Evolutionary conservation across 2,888 invertebrate species (phyloP).

Genomic region (Leptinotarsa haldemani): DNA sequence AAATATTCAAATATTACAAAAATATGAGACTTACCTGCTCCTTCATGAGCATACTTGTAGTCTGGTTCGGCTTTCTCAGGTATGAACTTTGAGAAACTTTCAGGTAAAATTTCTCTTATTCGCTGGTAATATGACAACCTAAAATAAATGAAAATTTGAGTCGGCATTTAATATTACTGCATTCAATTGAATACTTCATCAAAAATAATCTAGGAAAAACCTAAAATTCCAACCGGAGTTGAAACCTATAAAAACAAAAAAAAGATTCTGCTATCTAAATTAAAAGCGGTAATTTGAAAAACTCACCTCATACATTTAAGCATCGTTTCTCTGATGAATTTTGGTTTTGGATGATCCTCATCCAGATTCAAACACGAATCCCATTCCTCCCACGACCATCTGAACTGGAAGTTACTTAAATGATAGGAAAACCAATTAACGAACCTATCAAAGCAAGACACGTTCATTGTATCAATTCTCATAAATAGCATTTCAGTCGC

Average conservation of each 20-base stretch:
- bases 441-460: slow-evolving; percentile 95
- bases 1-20: background rate
- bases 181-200: too few relatives aligned
- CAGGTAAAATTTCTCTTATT: slow-evolving; percentile 92
- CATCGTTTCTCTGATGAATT: slow-evolving; percentile 93
- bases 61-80: slow-evolving; percentile 87
- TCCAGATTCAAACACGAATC: slow-evolving; percentile 87
- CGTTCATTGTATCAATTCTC: slow-evolving; percentile 96
- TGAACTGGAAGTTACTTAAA: slow-evolving; percentile 98
- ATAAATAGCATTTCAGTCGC: slow-evolving; percentile 97
- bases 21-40: slow-evolving; percentile 77
- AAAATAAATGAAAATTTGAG: slow-evolving; percentile 45
- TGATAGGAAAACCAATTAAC: slow-evolving; percentile 98
- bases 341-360: slow-evolving; percentile 90
- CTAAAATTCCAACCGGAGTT: too few relatives aligned
- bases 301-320: slow-evolving; percentile 87
- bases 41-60: slow-evolving; percentile 92
- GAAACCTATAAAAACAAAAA: too few relatives aligned
- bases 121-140: slow-evolving; percentile 95
- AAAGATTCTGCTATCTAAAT: too few relatives aligned
- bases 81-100: slow-evolving; percentile 84
- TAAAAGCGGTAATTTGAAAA: background rate
- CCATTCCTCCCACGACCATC: slow-evolving; percentile 99
- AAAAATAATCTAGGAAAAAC: too few relatives aligned
- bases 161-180: too few relatives aligned